Percentiles rank a stretch among this genome's conserved stretches.
phyloP scores from a whole-genome alignment of 2,797 vertebrate species.

The Adelosebastes latens region DNA sequence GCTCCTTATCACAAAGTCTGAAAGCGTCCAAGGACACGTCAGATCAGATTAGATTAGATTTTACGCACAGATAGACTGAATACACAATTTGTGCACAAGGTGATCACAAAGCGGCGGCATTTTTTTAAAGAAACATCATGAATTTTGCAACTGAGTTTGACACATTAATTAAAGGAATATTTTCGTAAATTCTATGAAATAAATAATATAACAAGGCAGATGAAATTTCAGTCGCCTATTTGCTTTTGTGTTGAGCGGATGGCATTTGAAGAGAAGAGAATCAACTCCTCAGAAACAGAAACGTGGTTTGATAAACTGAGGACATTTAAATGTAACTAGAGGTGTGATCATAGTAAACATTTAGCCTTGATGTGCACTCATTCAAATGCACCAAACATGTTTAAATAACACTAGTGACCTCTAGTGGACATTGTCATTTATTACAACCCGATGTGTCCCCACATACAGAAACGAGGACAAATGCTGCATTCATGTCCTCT shows the following conservation, averaged over 20 bases:
- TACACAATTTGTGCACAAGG: background rate
- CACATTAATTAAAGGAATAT: background rate
- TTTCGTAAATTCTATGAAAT: background rate
- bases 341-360: background rate
- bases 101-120: background rate
- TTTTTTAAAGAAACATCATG: background rate
- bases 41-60: constrained; percentile 48
- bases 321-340: constrained; percentile 1
- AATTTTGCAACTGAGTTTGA: background rate
- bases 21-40: constrained; percentile 35
- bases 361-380: background rate
- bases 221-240: background rate
- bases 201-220: background rate
- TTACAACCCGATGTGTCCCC: constrained; percentile 15
- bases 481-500: constrained; percentile 10
- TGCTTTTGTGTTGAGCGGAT: background rate
- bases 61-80: constrained; percentile 23
- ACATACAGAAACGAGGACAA: background rate
- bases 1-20: constrained; percentile 30
- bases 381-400: accelerated
- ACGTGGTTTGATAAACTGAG: background rate
- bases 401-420: constrained; percentile 49
- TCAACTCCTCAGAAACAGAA: background rate
- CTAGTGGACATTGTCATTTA: constrained; percentile 21
- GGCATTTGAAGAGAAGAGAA: background rate